Evolutionary conservation across 2,888 invertebrate genomes (phyloP).

Genomic region (Drosophila pseudotalamancana): DNA sequence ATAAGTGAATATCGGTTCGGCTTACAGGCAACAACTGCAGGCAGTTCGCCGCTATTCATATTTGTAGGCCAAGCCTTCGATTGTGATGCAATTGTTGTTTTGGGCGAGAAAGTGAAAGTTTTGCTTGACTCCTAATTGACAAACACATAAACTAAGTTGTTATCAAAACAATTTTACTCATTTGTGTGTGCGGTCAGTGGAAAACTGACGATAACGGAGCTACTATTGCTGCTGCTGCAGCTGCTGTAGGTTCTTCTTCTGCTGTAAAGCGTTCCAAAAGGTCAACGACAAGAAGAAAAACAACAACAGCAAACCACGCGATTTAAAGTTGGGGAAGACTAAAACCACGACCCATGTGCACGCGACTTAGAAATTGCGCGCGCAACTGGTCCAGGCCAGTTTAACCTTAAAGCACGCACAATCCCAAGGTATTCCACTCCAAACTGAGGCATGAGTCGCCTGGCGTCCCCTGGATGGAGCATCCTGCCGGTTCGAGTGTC

Average conservation of each 20-base stretch:
- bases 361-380: slow-evolving; percentile 42
- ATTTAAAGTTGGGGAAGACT: slow-evolving; percentile 4
- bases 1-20: slow-evolving; percentile 1
- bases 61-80: slow-evolving; percentile 20
- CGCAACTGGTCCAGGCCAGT: slow-evolving; percentile 43
- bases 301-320: slow-evolving; percentile 15
- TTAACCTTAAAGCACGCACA: slow-evolving; percentile 58
- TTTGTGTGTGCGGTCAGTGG: slow-evolving; percentile 4
- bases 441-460: slow-evolving; percentile 56
- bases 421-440: slow-evolving; percentile 9
- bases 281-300: slow-evolving; percentile 28
- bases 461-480: slow-evolving; percentile 71
- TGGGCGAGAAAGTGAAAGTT: slow-evolving; percentile 69
- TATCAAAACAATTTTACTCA: slow-evolving; percentile 9
- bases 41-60: slow-evolving; percentile 30
- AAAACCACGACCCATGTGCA: slow-evolving; percentile 48
- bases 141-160: slow-evolving; percentile 19
- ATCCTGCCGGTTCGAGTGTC: slow-evolving; percentile 81
- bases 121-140: slow-evolving; percentile 16
- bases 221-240: slow-evolving; percentile 1
- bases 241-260: neutral
- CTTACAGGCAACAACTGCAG: slow-evolving; percentile 14
- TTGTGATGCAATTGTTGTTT: slow-evolving; percentile 75
- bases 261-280: slow-evolving; percentile 29
- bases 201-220: slow-evolving; percentile 3